Conservation (phyloP, 1,140 invertebrate genomes). For the Homarus americanus region DNA sequence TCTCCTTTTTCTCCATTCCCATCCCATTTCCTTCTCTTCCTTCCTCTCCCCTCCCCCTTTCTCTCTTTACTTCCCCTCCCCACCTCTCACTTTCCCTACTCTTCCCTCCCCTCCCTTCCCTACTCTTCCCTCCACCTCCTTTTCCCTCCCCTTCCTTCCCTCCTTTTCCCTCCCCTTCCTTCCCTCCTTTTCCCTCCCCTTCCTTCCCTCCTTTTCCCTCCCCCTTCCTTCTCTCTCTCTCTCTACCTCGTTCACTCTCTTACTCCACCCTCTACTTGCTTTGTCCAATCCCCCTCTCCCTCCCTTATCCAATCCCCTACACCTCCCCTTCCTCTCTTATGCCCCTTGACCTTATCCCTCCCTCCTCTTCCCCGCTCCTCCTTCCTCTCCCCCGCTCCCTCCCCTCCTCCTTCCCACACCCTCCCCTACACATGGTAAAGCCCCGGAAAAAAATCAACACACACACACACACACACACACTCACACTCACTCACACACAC, state of each 20-base stretch:
- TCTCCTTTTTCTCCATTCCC: neutral
- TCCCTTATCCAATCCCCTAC: neutral
- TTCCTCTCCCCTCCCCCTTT: neutral
- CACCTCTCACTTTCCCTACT: neutral
- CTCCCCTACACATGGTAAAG: too few species aligned
- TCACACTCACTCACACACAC: too few species aligned
- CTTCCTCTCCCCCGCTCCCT: too few species aligned
- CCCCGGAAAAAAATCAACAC: too few species aligned
- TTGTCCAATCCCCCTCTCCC: neutral
- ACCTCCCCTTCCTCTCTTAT: too few species aligned
- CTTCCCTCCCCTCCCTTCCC: neutral
- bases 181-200: conserved; percentile 17
- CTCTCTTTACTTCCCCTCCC: neutral
- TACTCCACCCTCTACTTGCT: neutral
- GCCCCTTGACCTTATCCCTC: too few species aligned
- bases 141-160: neutral
- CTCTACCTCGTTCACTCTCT: conserved; percentile 30
- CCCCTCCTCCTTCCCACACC: too few species aligned
- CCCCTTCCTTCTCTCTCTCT: conserved; percentile 14
- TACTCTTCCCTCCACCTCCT: neutral
- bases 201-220: neutral
- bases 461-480: too few species aligned
- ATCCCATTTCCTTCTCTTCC: neutral
- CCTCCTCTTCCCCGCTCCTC: too few species aligned
- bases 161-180: conserved; percentile 16